Base-by-base conservation (phyloP, 2,113 vertebrate genomes). In the Ptyas mucosa region DNA sequence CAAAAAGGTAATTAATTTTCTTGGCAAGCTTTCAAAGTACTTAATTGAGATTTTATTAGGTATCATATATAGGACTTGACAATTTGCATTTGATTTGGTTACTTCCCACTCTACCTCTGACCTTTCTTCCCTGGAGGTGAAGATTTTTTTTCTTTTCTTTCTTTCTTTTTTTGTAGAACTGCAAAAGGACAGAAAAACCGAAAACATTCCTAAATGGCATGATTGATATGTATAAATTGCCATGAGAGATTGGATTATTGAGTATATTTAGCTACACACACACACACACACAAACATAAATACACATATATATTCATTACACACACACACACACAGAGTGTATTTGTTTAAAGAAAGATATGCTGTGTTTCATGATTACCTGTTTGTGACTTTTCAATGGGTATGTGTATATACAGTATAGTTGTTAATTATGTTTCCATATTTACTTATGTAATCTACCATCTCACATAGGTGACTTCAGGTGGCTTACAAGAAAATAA, bases 1-100 rank as follows among this genome's bases (percentile, higher is more conserved):
- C 97, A 95, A 97, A 93, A 95, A 88, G 93, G 94, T 96, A 97
- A 97, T 98, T 98, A 97, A 97, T 97, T 97, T 96, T 95, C 96
- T 92, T 97, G 97, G 96, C 96, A 96, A 95, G 94, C 95, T 93
- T 97, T 97, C 95, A 95, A 34, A 97, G 94, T 61, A 93, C 94
- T 97, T 91, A 81, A 94, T 96, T 96, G 97, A 97, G 96, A 97
- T 96, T 98, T 97, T 94, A 91, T 97, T 94, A 91, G 91, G 95
- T 95, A 96, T 96, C 85, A 75, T 94, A 90, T 95, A 95, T 96
- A 93, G 86, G 95, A 92, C 90, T 93, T 96, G 97, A 95, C 96
- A 97, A 95, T 93, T 96, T 96, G 90, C 90, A 91, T 96, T 96
- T 94, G 81, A 91, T 94, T 87, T 43, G 53, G 39, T 89, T 93